Evolutionary conservation across 2,113 vertebrate species (phyloP), one percentile per base, ranked within the genome.

Genomic region (Ceyx melanurus): DNA sequence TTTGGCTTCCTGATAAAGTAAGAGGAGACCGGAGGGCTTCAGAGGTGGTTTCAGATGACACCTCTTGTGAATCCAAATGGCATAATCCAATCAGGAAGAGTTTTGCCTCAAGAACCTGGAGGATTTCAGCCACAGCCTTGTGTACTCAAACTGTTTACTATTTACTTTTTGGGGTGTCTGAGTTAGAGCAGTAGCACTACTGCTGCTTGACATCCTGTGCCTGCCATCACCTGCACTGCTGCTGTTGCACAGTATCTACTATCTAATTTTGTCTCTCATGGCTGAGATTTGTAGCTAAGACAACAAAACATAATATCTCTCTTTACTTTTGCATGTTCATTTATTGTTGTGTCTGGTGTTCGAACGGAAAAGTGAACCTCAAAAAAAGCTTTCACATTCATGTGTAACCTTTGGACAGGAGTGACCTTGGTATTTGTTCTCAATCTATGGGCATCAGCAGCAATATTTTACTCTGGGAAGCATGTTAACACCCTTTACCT

Each of bases 211-310:
- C 26, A 66, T 11, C 31, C 25, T 57, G 54, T 22, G 43, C 13
- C 25, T 60, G 25, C 72, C 15, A 13, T 45, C 13, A 35, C 13
- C 29, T 23, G 28, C 43, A n/a, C 13, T 3, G 3, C 35, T 45
- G 9, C n/a, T 18, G 10, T 42, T 79, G 31, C 17, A 37, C 0
- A 1, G 11, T 28, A 22, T 42, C 45, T 65, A 17, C 28, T 23
- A 82, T 19, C 43, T 43, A 2, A 1, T 33, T 67, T 11, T 16
- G 3, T 18, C 26, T 76, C 21, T 29, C 0, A 2, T 61, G 19
- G 28, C 65, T 43, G 31, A 62, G 12, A 3, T 53, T 78, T 53
- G 45, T 12, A 64, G 29, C 33, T 66, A 42, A 66, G 11, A 19
- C 22, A 70, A 11, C 10, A 56, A 66, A 91, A 33, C 25, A 88